These are phyloP conservation scores for Porites cylindrica DNA, from an alignment of 92 coral and sea anemone species.

Conservation along the genomic window DNA sequence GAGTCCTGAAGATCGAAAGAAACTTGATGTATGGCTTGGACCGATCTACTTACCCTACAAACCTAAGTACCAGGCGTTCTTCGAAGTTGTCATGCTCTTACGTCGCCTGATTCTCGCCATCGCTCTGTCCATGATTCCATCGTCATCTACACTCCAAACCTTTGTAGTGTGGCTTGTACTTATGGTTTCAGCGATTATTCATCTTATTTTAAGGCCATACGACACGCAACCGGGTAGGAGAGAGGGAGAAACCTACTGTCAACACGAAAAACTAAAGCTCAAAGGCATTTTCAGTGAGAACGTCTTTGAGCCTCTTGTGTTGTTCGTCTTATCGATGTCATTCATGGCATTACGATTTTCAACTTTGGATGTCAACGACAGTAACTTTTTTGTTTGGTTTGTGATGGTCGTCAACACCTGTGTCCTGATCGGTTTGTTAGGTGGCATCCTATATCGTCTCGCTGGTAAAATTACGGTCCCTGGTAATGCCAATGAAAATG, in stretches of 20 bases:
- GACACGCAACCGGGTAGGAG: background rate
- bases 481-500: background rate
- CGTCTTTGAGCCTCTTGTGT: conserved; percentile 44
- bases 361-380: conserved; percentile 25
- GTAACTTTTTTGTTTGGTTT: conserved; percentile 37
- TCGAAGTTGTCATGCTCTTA: conserved; percentile 51
- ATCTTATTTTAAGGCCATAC: conserved; percentile 47
- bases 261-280: background rate
- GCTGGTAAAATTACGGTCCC: background rate
- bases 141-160: conserved; percentile 62
- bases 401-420: conserved; percentile 47
- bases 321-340: conserved; percentile 64
- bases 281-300: conserved; percentile 47
- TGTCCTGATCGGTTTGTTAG: conserved; percentile 22
- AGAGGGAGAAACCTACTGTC: background rate
- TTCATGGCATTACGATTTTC: conserved; percentile 64
- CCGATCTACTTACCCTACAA: conserved; percentile 67
- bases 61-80: conserved; percentile 47
- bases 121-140: conserved; percentile 55
- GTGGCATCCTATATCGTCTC: conserved; percentile 17
- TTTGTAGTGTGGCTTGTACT: conserved; percentile 59
- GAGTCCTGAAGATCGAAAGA: conserved; percentile 30
- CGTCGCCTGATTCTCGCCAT: conserved; percentile 66
- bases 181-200: conserved; percentile 21
- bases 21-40: conserved; percentile 75